Base-by-base conservation (phyloP, 2,797 vertebrate species). In the Ciconia nigra region DNA sequence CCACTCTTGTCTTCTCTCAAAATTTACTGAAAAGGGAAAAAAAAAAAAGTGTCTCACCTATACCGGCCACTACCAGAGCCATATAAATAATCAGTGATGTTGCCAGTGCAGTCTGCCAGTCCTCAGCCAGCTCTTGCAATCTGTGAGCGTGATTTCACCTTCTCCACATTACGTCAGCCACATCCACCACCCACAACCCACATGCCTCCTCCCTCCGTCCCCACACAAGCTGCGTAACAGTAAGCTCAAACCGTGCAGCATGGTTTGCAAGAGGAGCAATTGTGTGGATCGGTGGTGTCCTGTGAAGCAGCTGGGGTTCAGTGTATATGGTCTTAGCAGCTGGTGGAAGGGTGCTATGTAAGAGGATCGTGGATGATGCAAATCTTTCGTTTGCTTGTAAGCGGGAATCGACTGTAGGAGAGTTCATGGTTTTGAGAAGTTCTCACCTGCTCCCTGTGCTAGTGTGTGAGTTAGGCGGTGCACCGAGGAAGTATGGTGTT, bases 161-260 rank as follows among this genome's bases (percentile, higher is more conserved):
- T 94, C 83, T 80, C 70, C 66, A 21, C 7, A 3, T 52, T 73
- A 90, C 11, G 1, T 92, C 89, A 93, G 82, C 91, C 71, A n/a
- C 87, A 90, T 89, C 54, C 74, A 91, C 66, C 92, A 91, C 65
- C 88, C 93, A 78, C 85, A 96, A 22, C 79, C 83, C 83, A 76
- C 89, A 92, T 15, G 5, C 52, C 83, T 77, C 74, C 57, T 84
- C 79, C 67, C 76, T 82, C 69, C 0, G 0, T 73, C 42, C 78
- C 81, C 91, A 71, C 61, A 54, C 21, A 2, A 35, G 61, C 82
- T 73, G 46, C 0, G 1, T 13, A 46, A 66, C 39, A 4, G 0
- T 78, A 11, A 57, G 33, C 93, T 77, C 76, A 18, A 14, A 59
- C n/a, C 3, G 1, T 39, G 44, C 3, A 1, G 37, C 0, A 14